Evolutionary conservation across 2,113 vertebrate species (phyloP).

Genomic region (Odontophorus gujanensis): DNA sequence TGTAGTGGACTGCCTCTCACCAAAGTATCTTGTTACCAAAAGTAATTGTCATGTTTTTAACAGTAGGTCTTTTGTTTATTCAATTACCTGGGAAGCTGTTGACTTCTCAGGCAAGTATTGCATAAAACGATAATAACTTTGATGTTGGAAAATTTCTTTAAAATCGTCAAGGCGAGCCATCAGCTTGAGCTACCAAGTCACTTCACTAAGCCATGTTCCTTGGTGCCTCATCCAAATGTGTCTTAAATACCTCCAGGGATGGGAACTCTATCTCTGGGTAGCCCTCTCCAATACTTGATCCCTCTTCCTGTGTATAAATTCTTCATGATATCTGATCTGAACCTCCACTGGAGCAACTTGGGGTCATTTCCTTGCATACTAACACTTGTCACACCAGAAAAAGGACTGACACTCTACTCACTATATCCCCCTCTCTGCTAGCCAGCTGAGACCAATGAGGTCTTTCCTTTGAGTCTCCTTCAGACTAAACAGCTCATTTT

Average conservation of each 20-base stretch:
- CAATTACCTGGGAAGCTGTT: not conserved
- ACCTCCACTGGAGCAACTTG: not conserved
- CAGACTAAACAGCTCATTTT: not conserved
- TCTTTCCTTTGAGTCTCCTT: not conserved
- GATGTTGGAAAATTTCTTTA: not conserved
- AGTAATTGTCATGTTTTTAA: slow-evolving; percentile 22
- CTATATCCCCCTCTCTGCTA: not conserved
- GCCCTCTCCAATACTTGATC: not conserved
- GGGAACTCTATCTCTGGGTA: not conserved
- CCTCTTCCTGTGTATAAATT: not conserved
- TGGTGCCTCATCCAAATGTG: not conserved
- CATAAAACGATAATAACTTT: not conserved
- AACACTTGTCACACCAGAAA: not conserved
- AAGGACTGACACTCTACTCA: not conserved
- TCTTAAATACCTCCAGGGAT: not conserved
- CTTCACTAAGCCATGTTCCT: not conserved
- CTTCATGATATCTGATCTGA: not conserved
- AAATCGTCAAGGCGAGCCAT: not conserved
- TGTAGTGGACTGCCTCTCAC: not conserved
- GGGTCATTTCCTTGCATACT: not conserved
- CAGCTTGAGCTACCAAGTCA: not conserved
- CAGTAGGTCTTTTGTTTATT: not conserved
- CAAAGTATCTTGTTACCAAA: not conserved
- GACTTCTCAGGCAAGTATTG: not conserved
- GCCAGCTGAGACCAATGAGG: not conserved